Percentiles rank a stretch among this genome's conserved stretches.
phyloP scores from a whole-genome alignment of 2,113 vertebrate genomes.

The Corvus hawaiiensis region DNA sequence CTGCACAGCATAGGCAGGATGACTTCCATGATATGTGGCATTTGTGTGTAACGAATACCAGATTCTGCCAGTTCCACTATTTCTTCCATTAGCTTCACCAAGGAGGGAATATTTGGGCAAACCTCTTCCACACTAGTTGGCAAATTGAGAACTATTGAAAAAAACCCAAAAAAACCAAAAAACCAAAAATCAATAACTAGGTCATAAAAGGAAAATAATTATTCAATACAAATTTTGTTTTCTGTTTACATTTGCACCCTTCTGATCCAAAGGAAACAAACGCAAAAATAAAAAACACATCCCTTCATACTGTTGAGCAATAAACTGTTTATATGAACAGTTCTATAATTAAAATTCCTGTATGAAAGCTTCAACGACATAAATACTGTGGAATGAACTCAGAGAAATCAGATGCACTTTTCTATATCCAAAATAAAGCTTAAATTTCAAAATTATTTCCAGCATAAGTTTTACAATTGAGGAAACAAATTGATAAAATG shows the following conservation, averaged over 20 bases:
- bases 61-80: constrained; percentile 92
- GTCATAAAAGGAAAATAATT: neutral
- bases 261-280: neutral
- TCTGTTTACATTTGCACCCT: neutral
- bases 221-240: neutral
- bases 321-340: neutral
- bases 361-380: neutral
- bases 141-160: constrained; percentile 74
- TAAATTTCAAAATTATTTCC: neutral
- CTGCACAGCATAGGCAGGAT: constrained; percentile 93
- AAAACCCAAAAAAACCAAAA: neutral
- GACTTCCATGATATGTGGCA: constrained; percentile 97
- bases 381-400: neutral
- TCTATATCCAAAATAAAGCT: neutral
- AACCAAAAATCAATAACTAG: neutral
- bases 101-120: constrained; percentile 85
- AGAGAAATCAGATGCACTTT: neutral
- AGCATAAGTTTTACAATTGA: neutral
- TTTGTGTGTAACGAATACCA: constrained; percentile 90
- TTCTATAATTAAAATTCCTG: neutral
- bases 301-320: neutral
- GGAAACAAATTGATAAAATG: neutral
- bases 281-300: rapidly evolving
- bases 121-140: constrained; percentile 83
- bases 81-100: constrained; percentile 89